Base-by-base conservation (phyloP, 2,113 vertebrate species). In the Ellobius talpinus region DNA sequence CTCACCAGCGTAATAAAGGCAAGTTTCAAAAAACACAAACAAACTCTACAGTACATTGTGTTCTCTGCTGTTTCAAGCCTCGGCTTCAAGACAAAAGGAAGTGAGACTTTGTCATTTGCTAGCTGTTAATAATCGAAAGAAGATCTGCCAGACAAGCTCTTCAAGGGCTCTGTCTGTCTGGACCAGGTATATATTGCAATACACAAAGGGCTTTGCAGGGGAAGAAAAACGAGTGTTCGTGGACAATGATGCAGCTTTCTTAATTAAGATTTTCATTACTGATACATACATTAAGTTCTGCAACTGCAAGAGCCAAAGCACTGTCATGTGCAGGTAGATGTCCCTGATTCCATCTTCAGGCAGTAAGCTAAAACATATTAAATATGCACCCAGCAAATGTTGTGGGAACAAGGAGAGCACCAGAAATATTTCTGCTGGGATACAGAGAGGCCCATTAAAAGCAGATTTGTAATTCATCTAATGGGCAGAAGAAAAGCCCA, bases 231-330 rank as follows among this genome's bases (percentile, higher is more conserved):
- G 97, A 97, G 96, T 96, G 97, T 97, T 98, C 98, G 45, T 96
- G 98, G 98, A 99, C 99, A 99, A 98, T 98, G 98, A 99, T 98
- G 98, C 98, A 97, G 98, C 88, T 63, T 98, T 98, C 98, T 99
- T 99, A 99, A 99, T 99, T 99, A 99, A 99, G 99, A 99, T 99
- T 99, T 99, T 99, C 98, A 99, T 99, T 99, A 98, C 99, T 99
- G 99, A 99, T 99, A 99, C 99, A 99, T 99, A 99, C 96, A 99
- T 99, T 99, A 99, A 98, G 97, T 97, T 98, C 98, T 97, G 98
- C 97, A 98, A 98, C 98, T 95, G 98, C 97, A 97, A 98, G 97
- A 96, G 97, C 98, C 98, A 98, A 98, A 98, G 98, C 97, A 98
- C 98, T 98, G 98, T 97, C 98, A 97, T 96, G 98, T 97, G 97